These are phyloP conservation scores for Gulo gulo DNA, from an alignment of 2,113 vertebrate genomes.

Conservation along the genomic window DNA sequence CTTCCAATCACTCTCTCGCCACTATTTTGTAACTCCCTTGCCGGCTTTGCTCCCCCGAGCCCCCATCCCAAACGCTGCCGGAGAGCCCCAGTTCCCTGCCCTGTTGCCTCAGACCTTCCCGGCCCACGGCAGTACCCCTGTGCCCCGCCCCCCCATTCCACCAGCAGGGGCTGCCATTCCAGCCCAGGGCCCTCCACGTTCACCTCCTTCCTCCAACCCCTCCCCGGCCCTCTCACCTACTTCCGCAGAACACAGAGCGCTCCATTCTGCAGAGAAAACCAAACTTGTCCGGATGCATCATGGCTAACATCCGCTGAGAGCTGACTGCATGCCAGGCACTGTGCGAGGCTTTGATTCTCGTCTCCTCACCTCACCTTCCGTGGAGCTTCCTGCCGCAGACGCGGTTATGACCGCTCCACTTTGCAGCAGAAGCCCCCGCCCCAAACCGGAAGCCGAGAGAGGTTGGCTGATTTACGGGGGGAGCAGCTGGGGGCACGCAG, in stretches of 20 bases:
- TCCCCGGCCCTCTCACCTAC: not conserved
- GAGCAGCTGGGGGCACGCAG: not conserved
- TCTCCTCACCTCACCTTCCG: not conserved
- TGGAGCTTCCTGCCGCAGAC: no score
- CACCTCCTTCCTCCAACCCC: not conserved
- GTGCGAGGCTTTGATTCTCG: not conserved
- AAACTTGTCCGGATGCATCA: not conserved
- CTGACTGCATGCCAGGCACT: fast-evolving
- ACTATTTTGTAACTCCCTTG: not conserved
- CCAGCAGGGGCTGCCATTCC: not conserved
- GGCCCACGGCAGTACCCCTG: not conserved
- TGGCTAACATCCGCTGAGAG: fast-evolving
- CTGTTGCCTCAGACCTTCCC: fast-evolving
- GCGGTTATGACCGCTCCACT: not conserved
- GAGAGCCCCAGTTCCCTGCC: fast-evolving
- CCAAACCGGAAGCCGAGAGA: not conserved
- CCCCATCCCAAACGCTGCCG: no score
- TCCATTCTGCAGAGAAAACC: not conserved
- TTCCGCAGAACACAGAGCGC: not conserved
- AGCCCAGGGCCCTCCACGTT: not conserved
- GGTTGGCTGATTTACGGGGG: not conserved
- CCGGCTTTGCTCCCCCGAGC: not conserved
- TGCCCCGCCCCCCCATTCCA: not conserved
- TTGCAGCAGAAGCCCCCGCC: not conserved
- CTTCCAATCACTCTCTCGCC: not conserved